Conservation (phyloP, 2,797 vertebrate species). For the Notolepis coatsorum region DNA sequence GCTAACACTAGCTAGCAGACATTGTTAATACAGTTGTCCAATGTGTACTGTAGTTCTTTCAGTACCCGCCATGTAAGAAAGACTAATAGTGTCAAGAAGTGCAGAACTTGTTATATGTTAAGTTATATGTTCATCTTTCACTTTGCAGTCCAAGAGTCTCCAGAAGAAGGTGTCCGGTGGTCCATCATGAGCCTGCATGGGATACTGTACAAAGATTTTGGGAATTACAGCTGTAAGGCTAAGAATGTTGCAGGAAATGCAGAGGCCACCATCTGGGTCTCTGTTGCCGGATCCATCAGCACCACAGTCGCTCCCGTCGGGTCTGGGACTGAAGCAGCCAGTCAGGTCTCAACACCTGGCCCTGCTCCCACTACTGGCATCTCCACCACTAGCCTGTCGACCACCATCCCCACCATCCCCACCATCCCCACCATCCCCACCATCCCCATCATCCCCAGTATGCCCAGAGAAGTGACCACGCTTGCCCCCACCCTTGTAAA, state of each 20-base stretch:
- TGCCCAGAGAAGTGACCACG: no score
- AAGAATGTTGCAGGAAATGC: constrained; percentile 91
- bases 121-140: constrained; percentile 19
- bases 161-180: constrained; percentile 91
- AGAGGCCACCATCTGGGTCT: constrained; percentile 87
- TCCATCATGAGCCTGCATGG: constrained; percentile 94
- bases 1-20: no score
- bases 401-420: constrained; percentile 10
- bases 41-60: no score
- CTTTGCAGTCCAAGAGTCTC: constrained; percentile 92
- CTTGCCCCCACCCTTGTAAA: constrained; percentile 14
- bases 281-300: constrained; percentile 80
- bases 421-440: constrained; percentile 19
- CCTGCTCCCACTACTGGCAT: constrained; percentile 14
- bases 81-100: neutral
- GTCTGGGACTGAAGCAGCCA: constrained; percentile 31
- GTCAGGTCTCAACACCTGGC: constrained; percentile 47
- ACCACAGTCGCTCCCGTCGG: constrained; percentile 77
- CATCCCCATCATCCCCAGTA: constrained; percentile 15
- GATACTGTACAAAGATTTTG: constrained; percentile 88
- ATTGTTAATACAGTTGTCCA: no score
- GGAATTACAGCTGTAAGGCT: constrained; percentile 93
- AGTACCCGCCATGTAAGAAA: no score
- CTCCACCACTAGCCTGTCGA: constrained; percentile 17
- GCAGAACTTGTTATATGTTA: neutral